Base-by-base conservation (phyloP, 2,113 vertebrate genomes). In the Tapirus terrestris region DNA sequence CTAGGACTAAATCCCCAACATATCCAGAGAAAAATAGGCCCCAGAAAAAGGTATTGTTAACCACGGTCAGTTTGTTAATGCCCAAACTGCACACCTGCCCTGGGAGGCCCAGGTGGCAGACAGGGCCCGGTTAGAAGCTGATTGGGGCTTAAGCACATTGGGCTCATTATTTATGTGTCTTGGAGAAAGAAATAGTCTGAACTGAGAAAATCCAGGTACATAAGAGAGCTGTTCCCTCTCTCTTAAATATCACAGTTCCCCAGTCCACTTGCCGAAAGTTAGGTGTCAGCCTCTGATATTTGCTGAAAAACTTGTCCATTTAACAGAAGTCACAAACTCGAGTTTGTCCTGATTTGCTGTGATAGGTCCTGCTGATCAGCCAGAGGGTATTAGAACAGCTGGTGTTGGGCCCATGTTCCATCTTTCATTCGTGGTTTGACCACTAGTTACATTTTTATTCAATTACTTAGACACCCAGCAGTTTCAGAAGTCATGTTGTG, bases 11-110 rank as follows among this genome's bases (percentile, higher is more conserved):
- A 98, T 97, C 95, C 91, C 85, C 73, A 53, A 95, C 75, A 83
- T 95, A 89, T 79, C 90, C 92, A 93, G 87, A 93, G 94, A 91
- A 98, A 98, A 98, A 98, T 94, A 96, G 95, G 83, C 95, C 94
- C 86, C 45, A 94, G 92, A 61, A 39, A 93, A 96, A 97, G 81
- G 89, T 79, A 97, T 98, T 98, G 97, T 98, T 96, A 89, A 82
- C 60, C 4, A 8, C 82, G 94, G 94, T 97, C 97, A 98, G 92
- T 97, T 75, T 85, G 97, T 95, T 95, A 95, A 97, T 83, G 68
- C 85, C 76, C 92, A 96, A 85, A 84, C 81, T 86, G 87, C 90
- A 95, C 95, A 98, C 97, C 97, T 98, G 96, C 97, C 96, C 60
- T 77, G 51, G 67, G 93, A 86, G 31, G 91, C 88, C 94, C 97